These are phyloP conservation scores for Cremastinae sp. DNA, from an alignment of 2,888 invertebrate species.

Conservation along the genomic window DNA sequence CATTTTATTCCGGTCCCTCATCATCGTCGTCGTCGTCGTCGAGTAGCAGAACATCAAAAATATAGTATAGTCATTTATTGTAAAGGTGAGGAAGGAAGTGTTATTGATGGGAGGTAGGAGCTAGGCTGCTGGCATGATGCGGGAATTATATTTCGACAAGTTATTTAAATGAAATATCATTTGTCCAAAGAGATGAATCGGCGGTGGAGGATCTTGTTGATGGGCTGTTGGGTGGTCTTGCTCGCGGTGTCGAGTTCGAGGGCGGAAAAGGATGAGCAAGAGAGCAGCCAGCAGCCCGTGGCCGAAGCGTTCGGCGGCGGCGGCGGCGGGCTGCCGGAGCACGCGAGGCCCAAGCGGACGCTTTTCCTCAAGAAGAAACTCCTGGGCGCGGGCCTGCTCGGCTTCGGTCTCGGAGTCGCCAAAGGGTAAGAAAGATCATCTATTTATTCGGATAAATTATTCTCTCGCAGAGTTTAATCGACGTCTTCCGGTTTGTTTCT, in stretches of 20 bases:
- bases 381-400: conserved; percentile 76
- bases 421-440: conserved; percentile 73
- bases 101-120: too few species aligned
- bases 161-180: too few species aligned
- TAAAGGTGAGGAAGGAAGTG: conserved; percentile 30
- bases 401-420: conserved; percentile 75
- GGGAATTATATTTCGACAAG: not conserved
- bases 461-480: conserved; percentile 2
- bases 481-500: conserved; percentile 4
- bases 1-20: conserved; percentile 23
- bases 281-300: too few species aligned
- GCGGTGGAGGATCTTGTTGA: conserved; percentile 58
- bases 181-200: conserved; percentile 58
- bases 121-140: too few species aligned
- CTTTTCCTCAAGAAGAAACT: conserved; percentile 77
- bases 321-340: conserved; percentile 57
- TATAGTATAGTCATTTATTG: too few species aligned
- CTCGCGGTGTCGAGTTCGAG: conserved; percentile 62
- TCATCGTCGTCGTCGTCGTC: conserved; percentile 1
- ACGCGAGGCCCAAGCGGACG: conserved; percentile 73
- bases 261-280: conserved; percentile 1
- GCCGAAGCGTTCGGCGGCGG: too few species aligned
- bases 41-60: too few species aligned
- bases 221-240: conserved; percentile 63
- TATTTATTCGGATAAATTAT: not conserved